Percentiles rank a stretch among this genome's conserved stretches.
These are phyloP conservation scores for Ischnura elegans DNA, from an alignment of 2,888 invertebrate genomes.

Conservation along the genomic window DNA sequence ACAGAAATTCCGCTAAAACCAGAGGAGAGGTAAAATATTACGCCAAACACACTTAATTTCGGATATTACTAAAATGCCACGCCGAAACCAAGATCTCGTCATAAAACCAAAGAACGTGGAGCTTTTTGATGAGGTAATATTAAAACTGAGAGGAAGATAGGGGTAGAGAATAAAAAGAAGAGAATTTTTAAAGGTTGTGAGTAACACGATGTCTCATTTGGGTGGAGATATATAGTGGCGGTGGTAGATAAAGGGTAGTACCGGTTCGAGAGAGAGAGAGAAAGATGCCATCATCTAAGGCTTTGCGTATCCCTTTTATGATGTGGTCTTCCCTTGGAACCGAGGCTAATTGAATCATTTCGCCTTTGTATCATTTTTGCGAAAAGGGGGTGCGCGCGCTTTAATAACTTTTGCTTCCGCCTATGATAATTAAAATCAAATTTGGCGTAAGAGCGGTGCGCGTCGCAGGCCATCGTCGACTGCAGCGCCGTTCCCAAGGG, in stretches of 20 bases:
- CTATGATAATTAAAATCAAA: conserved; percentile 42
- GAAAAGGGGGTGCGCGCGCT: neutral
- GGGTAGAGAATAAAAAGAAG: neutral
- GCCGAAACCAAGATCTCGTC: neutral
- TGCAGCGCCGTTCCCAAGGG: neutral
- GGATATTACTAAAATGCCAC: neutral
- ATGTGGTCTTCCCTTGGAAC: conserved; percentile 32
- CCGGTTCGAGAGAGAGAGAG: neutral
- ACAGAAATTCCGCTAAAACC: neutral
- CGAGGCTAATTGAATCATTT: conserved; percentile 38
- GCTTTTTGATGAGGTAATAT: neutral
- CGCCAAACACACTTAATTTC: neutral
- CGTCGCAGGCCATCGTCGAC: conserved; percentile 1
- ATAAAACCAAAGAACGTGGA: neutral
- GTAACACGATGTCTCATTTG: neutral
- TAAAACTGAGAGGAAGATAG: neutral
- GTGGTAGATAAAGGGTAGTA: neutral
- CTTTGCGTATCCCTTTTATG: conserved; percentile 18
- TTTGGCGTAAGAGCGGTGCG: conserved; percentile 32
- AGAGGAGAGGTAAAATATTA: neutral
- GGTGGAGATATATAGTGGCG: neutral
- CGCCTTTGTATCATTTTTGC: conserved; percentile 30
- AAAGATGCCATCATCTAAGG: neutral
- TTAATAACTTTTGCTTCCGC: conserved; percentile 49
- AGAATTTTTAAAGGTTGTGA: neutral